Base-by-base conservation (phyloP, 2,113 vertebrate genomes). In the Corvus moneduloides region DNA sequence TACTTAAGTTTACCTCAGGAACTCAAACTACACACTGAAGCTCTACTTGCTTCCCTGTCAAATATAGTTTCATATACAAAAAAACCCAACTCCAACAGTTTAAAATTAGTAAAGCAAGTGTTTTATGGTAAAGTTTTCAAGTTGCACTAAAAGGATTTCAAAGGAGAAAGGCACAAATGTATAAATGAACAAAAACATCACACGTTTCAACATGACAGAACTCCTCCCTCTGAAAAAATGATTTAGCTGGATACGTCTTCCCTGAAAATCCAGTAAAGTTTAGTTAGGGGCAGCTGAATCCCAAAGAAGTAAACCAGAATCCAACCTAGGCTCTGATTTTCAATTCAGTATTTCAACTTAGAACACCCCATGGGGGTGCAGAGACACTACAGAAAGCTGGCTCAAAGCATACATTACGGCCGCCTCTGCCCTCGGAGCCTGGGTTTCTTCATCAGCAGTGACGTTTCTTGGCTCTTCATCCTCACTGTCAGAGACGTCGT, bases 401-500 rank as follows among this genome's bases (percentile, higher is more conserved):
- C 35, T 82, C 59, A 59, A 27, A 27, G 11, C 98, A 49, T 98
- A 98, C 98, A 97, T 98, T 88, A 97, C 28, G 67, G 95, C 92
- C 2, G 39, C 84, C 8, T 96, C 52, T 95, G 84, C 84, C 71
- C 89, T 94, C 8, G 54, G 85, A 95, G 93, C 19, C n/a, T 24
- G 27, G 9, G 93, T 51, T 86, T 87, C 87, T 72, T 84, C 68
- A 5, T 33, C 81, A 86, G 33, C 77, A 35, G 59, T 66, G 64
- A 93, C 52, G 43, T 71, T 82, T 56, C 91, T 68, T 5, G 96
- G 94, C 72, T 84, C 51, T 37, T 96, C 90, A 44, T 97, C 98
- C 52, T 98, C 98, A 5, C 94, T 98, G 77, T 98, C 98, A 67
- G 97, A 98, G 28, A 93, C 85, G 27, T 98, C 98, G 7, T 98